phyloP scores from a whole-genome alignment of 2,888 invertebrate species.

The Conistra vaccinii region DNA sequence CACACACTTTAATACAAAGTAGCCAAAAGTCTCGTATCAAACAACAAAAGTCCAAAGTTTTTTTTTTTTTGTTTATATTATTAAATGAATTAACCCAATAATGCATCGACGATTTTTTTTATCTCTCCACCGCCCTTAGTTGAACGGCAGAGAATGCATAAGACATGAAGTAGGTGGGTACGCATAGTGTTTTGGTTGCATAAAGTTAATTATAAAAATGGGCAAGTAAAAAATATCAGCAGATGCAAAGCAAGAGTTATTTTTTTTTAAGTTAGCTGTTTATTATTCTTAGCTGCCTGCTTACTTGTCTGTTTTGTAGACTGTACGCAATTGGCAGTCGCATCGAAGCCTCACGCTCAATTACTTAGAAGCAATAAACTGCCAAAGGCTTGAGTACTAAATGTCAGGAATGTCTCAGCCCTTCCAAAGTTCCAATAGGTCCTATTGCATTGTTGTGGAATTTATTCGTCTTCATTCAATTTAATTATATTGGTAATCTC shows the following conservation, averaged over 20 bases:
- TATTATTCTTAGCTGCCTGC: too few species aligned
- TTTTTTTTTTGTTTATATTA: too few species aligned
- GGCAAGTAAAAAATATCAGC: not conserved
- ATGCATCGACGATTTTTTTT: too few species aligned
- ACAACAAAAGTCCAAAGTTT: too few species aligned
- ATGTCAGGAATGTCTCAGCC: slow-evolving; percentile 59
- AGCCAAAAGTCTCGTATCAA: too few species aligned
- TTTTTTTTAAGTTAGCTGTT: not conserved
- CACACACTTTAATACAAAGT: too few species aligned
- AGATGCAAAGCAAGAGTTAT: not conserved
- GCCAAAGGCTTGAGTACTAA: slow-evolving; percentile 62
- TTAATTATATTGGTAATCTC: slow-evolving; percentile 17
- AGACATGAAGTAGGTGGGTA: not conserved
- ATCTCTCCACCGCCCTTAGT: too few species aligned
- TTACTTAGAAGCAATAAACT: slow-evolving; percentile 68
- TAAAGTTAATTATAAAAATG: too few species aligned
- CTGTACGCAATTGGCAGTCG: slow-evolving; percentile 61
- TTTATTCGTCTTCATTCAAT: slow-evolving; percentile 32
- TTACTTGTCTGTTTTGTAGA: not conserved
- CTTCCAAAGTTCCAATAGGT: slow-evolving; percentile 32
- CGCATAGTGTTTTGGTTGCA: too few species aligned
- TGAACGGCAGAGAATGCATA: not conserved
- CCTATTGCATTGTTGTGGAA: slow-evolving; percentile 43
- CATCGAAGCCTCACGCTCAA: slow-evolving; percentile 53
- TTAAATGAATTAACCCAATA: too few species aligned